Evolutionary conservation across 1,140 invertebrate genomes (phyloP).

Genomic region (Brachystomella parvula): DNA sequence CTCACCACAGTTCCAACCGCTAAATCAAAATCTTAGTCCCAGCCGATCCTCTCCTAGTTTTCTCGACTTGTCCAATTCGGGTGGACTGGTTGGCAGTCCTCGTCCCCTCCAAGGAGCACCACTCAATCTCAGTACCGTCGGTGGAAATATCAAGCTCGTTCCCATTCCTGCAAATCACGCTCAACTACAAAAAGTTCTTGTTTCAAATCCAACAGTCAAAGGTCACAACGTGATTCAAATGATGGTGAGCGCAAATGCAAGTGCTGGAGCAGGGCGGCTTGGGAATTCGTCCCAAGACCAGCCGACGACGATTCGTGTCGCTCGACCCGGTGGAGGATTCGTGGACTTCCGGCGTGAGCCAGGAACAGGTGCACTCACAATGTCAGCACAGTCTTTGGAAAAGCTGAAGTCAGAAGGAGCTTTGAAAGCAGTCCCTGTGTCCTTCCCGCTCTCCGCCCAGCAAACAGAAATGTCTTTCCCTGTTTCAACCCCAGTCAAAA

Average conservation of each 20-base stretch:
- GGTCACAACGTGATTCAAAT: slow-evolving; percentile 14
- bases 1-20: background rate
- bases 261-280: background rate
- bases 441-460: background rate
- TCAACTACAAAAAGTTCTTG: slow-evolving; percentile 38
- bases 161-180: slow-evolving; percentile 26
- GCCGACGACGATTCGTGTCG: slow-evolving; percentile 22
- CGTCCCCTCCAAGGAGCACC: too few species aligned
- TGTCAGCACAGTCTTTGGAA: background rate
- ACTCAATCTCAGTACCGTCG: background rate
- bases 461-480: too few species aligned
- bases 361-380: background rate
- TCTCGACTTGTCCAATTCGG: background rate
- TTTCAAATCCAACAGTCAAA: slow-evolving; percentile 36
- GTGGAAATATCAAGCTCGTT: slow-evolving; percentile 29
- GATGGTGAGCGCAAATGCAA: slow-evolving; percentile 19
- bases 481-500: background rate
- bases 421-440: background rate
- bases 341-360: background rate
- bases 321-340: slow-evolving; percentile 7
- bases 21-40: background rate
- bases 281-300: slow-evolving; percentile 1
- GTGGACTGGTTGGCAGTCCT: background rate
- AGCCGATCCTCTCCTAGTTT: slow-evolving; percentile 24
- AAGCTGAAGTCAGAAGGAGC: background rate